Conservation (phyloP, 2,888 invertebrate species). For the Clusia tigrina region DNA sequence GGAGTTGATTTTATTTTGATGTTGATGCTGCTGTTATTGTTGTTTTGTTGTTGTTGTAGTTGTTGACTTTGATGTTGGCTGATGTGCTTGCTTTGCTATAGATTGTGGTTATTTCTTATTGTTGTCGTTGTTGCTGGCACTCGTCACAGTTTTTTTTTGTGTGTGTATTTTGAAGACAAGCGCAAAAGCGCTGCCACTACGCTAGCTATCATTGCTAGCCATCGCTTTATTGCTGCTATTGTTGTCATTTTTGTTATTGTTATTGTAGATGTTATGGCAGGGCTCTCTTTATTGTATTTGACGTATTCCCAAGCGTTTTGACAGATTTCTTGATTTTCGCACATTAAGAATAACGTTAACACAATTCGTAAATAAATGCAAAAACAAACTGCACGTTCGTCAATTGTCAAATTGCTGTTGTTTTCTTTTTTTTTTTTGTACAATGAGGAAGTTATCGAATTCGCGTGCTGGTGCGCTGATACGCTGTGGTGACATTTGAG, state of each 20-base stretch:
- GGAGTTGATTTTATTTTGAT: too few species aligned
- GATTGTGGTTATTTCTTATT: too few species aligned
- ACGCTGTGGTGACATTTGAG: too few species aligned
- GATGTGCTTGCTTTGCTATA: background rate
- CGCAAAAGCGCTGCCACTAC: background rate
- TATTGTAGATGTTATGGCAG: too few species aligned
- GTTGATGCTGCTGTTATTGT: background rate
- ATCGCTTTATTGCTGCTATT: background rate
- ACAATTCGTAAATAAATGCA: background rate
- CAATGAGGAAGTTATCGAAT: too few species aligned
- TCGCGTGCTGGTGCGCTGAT: too few species aligned
- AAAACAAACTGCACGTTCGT: too few species aligned
- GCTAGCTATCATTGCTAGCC: background rate
- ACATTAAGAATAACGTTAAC: background rate
- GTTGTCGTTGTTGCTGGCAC: background rate
- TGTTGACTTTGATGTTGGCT: background rate
- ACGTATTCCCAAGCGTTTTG: background rate
- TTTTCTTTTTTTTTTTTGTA: too few species aligned
- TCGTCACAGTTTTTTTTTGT: background rate
- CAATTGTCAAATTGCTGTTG: too few species aligned
- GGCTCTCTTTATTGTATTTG: background rate
- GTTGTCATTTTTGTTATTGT: too few species aligned
- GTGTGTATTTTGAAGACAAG: background rate
- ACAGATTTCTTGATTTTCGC: background rate
- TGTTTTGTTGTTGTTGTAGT: background rate